Evolutionary conservation across 2,113 vertebrate species (phyloP), one percentile per base, ranked within the genome.

Genomic region (Gila orcuttii): DNA sequence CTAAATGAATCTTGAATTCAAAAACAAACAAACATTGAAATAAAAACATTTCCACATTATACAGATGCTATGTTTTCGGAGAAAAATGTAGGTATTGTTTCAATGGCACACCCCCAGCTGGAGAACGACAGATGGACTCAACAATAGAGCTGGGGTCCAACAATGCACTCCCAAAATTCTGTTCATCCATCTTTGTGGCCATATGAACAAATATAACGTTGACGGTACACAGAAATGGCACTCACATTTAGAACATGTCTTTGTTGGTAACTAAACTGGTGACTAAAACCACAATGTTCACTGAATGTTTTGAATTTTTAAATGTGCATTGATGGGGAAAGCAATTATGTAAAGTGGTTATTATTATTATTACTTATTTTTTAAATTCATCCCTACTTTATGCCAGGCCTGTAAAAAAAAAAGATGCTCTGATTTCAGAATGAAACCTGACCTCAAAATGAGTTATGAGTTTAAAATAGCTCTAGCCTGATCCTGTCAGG

Each of bases 391-490:
- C 66, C 3, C 31, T 69, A 36, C 66, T 36, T 71, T 23, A 60
- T 60, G 57, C 50, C 13, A 52, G 50, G 50, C 11, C 11, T 28
- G 42, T 42, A 42, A 42, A 42, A 42, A 42, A 42, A 12, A 33
- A 33, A 28, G 17, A 57, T 9, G 19, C 19, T 57, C 55, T 57
- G 55, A 23, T 52, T 33, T 68, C 42, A 50, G 1, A 64, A 47
- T 81, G 17, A 81, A 66, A 4, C 21, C 12, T 82, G 83, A 77
- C 73, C 83, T 85, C 83, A 85, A 85, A 69, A 78, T 69, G 31
- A 78, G 12, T 68, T 78, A 66, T 55, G 45, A 79, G 8, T 33
- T 68, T 79, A 78, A 66, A 69, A 85, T 85, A 85, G 15, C 28
- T 42, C 7, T 2, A 52, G 59, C n/a, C 57, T 55, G 33, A n/a